Conservation (phyloP, 1,140 invertebrate species). For the Achroia grisella region DNA sequence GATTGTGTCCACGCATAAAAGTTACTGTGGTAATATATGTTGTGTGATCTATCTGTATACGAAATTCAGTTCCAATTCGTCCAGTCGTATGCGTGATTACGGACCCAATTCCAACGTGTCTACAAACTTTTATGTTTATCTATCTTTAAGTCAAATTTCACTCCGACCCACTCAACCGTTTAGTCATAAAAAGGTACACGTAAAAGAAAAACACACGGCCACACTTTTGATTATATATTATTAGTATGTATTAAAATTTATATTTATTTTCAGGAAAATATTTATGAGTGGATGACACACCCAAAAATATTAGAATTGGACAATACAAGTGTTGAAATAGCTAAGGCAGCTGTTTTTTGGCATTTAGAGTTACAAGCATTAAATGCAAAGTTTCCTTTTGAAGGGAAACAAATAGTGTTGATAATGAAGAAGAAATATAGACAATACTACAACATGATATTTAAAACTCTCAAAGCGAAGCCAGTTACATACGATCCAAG, state of each 20-base stretch:
- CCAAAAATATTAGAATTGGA: constrained; percentile 64
- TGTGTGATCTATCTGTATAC: too few relatives aligned
- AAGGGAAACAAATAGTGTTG: constrained; percentile 61
- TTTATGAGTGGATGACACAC: constrained; percentile 66
- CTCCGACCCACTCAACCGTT: too few relatives aligned
- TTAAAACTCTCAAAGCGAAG: constrained; percentile 62
- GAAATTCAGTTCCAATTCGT: too few relatives aligned
- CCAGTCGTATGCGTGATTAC: too few relatives aligned
- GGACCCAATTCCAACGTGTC: too few relatives aligned
- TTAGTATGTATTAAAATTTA: background rate
- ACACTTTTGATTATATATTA: too few relatives aligned
- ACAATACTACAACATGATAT: constrained; percentile 66
- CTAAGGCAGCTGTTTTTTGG: constrained; percentile 58
- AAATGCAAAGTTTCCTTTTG: constrained; percentile 47
- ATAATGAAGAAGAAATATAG: constrained; percentile 68
- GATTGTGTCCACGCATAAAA: too few relatives aligned
- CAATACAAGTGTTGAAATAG: constrained; percentile 55
- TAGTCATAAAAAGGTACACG: too few relatives aligned
- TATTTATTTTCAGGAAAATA: constrained; percentile 43
- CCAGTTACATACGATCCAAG: constrained; percentile 61
- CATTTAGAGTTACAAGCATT: constrained; percentile 41
- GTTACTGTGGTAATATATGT: too few relatives aligned
- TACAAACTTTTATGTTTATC: too few relatives aligned
- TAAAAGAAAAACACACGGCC: too few relatives aligned
- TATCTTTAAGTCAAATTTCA: too few relatives aligned